Evolutionary conservation across 2,888 invertebrate species (phyloP).

Genomic region (Latheticus oryzae): DNA sequence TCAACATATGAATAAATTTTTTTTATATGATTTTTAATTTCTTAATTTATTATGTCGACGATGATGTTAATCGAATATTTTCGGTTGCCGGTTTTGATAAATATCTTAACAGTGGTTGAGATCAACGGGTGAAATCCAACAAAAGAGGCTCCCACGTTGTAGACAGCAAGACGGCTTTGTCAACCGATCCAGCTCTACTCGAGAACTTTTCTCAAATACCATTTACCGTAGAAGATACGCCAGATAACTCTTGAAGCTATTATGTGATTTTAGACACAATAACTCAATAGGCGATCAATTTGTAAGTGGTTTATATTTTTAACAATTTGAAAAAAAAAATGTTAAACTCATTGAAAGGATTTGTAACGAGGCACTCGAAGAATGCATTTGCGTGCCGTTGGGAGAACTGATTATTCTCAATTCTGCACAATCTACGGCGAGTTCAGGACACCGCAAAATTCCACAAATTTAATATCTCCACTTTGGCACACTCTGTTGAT

Average conservation of each 20-base stretch:
- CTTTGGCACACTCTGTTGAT: constrained; percentile 45
- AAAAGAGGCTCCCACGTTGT: constrained; percentile 39
- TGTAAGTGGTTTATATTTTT: constrained; percentile 22
- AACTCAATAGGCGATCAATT: constrained; percentile 27
- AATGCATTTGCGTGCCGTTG: constrained; percentile 49
- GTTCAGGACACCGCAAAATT: constrained; percentile 66
- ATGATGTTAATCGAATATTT: constrained; percentile 17
- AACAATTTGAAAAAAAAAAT: constrained; percentile 27
- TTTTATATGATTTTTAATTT: too few relatives aligned
- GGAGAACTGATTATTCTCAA: constrained; percentile 50
- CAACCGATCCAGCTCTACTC: constrained; percentile 37
- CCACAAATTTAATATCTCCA: constrained; percentile 70
- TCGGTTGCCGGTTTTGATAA: constrained; percentile 35
- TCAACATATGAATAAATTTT: not conserved
- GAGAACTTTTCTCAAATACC: constrained; percentile 33
- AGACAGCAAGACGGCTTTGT: constrained; percentile 37
- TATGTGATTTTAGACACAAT: constrained; percentile 38
- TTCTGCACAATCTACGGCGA: constrained; percentile 46
- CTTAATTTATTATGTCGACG: too few relatives aligned
- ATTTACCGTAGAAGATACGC: constrained; percentile 19
- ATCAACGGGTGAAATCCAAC: constrained; percentile 36
- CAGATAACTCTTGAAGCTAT: constrained; percentile 31
- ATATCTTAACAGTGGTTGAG: constrained; percentile 40
- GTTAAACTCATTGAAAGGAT: constrained; percentile 30
- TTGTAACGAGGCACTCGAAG: constrained; percentile 45